Evolutionary conservation across 2,797 vertebrate species (phyloP).

Genomic region (Darevskia nairensis): DNA sequence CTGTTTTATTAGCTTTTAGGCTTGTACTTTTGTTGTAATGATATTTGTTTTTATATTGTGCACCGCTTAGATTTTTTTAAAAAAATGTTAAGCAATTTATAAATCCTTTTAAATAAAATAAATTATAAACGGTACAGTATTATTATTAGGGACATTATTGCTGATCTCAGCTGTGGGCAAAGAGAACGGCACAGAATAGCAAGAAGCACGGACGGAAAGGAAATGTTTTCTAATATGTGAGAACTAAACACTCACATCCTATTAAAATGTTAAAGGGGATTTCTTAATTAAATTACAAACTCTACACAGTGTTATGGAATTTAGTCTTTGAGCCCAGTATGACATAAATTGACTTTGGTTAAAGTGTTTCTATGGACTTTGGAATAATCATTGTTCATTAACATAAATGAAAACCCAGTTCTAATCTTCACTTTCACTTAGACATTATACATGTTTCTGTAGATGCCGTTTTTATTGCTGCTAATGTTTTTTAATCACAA

Average conservation of each 20-base stretch:
- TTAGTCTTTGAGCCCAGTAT: background rate
- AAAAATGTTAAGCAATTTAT: too few relatives aligned
- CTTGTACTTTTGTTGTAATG: too few relatives aligned
- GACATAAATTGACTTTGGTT: background rate
- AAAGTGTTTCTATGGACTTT: background rate
- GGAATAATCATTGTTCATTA: background rate
- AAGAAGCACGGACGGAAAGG: background rate
- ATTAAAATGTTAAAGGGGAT: background rate
- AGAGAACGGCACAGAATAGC: background rate
- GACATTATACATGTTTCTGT: background rate
- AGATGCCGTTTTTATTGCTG: background rate
- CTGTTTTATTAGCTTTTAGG: too few relatives aligned
- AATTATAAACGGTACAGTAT: too few relatives aligned
- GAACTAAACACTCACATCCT: background rate
- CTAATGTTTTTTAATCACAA: background rate
- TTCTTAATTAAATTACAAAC: slow-evolving; percentile 17
- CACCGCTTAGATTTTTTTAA: too few relatives aligned
- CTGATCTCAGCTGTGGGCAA: background rate
- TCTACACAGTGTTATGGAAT: slow-evolving; percentile 1
- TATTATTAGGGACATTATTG: background rate
- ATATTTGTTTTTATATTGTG: too few relatives aligned
- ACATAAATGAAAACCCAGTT: slow-evolving; percentile 15
- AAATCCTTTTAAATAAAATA: too few relatives aligned
- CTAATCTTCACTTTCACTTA: background rate
- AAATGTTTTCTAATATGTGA: background rate